Base-by-base conservation (phyloP, 2,888 invertebrate genomes). In the Eurytoma californica region DNA sequence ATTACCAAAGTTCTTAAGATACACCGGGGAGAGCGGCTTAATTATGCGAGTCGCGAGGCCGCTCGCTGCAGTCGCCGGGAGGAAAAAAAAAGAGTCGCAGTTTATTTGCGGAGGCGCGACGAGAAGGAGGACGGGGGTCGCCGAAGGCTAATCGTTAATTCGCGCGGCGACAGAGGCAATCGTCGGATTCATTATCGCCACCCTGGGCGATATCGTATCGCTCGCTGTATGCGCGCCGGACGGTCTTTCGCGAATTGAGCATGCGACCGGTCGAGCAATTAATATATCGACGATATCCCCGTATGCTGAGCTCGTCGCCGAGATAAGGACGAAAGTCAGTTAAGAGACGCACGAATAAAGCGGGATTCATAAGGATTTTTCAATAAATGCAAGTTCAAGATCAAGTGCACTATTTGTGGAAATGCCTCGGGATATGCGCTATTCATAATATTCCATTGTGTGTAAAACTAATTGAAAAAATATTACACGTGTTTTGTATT, bases 1-100 rank as follows among this genome's bases (percentile, higher is more conserved):
- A 75, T 75, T 67, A 75, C 16, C 39, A 58, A 68, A 69, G 47
- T 73, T 68, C 49, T 73, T 68, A 49, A 72, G 72, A 67, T 74
- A 61, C 55, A 28, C 18, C 30, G 24, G 53, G 49, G 67, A 63
- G 55, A 68, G 68, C 63, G 49, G 61, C 78, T 78, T 57, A 73
- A 73, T 78, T 78, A 73, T 63, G 18, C 66, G 2, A 70, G 39
- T 39, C 53, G 53, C 12, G 18, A 20, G 30, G 28, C 12, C 14
- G 18, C 28, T 12, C 7, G 53, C n/a, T n/a, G n/a, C 13, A 13
- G 18, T 7, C 5, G 28, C 20, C 28, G 14, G 0, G 18, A 70
- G 18, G 58, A 49, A 58, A 49, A 51, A 18, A 66, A 39, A 9
- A 39, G 5, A 16, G 49, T 57, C 58, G 51, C 63, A 65, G 69